Evolutionary conservation across 2,113 vertebrate genomes (phyloP), one percentile per base, ranked within the genome.

Genomic region (Paradisaea rubra): DNA sequence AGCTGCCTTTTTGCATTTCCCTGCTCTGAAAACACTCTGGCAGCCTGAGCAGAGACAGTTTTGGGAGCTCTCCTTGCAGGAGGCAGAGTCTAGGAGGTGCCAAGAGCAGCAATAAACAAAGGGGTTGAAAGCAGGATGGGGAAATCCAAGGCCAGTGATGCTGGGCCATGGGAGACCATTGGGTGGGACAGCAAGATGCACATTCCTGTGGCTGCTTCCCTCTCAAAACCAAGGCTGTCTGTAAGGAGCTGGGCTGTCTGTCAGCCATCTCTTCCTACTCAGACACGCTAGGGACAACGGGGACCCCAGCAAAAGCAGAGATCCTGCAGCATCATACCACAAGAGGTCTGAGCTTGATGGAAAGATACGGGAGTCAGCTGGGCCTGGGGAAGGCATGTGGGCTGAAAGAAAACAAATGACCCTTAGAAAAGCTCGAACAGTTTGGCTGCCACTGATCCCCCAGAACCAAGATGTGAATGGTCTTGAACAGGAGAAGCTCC

Each of bases 251-350:
- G 2, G 0, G 10, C 64, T 35, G 33, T 66, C 52, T 22, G 11
- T 74, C 2, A 13, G 47, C n/a, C 17, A 37, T 25, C 44, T 45
- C 22, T 81, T 94, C 57, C 44, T 64, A n/a, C 30, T 85, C 60
- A n/a, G 16, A 56, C 41, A 37, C 6, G 6, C 37, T 7, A 9
- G 63, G 53, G 65, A 50, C 1, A 2, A 37, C 0, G 0, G 30
- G 27, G 20, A 8, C 9, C 35, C 10, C 2, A 2, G 9, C 18
- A 60, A 52, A 37, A 88, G n/a, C 41, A 92, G 41, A 25, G 27
- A 44, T 71, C n/a, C 61, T 50, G 24, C 31, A 50, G 81, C 42
- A 57, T 30, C 7, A 2, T 20, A 39, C n/a, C 9, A 31, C 27
- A 50, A 41, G 66, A 91, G 15, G 25, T 71, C 41, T 87, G 57